Conservation (phyloP, 2,113 vertebrate species). For the Pterocles burchelli region DNA sequence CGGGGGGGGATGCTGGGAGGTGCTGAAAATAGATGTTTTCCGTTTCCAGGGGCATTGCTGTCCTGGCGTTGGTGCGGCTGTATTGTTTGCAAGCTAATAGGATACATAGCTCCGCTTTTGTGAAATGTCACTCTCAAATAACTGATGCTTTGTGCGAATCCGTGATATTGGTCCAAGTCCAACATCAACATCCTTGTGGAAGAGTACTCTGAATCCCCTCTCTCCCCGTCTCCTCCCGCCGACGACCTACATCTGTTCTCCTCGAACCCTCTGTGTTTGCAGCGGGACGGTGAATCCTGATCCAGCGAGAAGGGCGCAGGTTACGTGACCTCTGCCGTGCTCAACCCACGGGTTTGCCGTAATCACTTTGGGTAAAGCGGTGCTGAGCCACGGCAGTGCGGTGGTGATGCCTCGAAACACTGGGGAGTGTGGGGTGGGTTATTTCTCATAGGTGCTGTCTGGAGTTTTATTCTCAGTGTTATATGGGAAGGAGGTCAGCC, state of each 20-base stretch:
- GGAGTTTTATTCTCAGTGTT: neutral
- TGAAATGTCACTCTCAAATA: neutral
- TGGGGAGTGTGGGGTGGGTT: fast-evolving
- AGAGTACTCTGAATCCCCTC: neutral
- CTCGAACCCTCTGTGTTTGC: neutral
- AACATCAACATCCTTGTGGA: neutral
- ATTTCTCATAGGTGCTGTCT: neutral
- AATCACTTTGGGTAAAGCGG: neutral
- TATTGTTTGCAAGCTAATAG: neutral
- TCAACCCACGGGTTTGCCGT: fast-evolving
- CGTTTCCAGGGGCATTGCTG: neutral
- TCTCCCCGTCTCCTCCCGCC: neutral
- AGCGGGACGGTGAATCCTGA: fast-evolving
- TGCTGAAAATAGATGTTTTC: neutral
- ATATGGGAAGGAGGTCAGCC: neutral
- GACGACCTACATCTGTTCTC: neutral
- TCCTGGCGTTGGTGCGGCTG: neutral
- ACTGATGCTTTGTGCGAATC: neutral
- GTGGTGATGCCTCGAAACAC: fast-evolving
- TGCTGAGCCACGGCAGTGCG: neutral
- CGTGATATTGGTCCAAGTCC: neutral
- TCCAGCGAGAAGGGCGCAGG: fast-evolving
- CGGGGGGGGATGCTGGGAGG: neutral
- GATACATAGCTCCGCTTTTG: neutral
- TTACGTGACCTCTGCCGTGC: neutral